phyloP scores from a whole-genome alignment of 1,140 invertebrate species.

The Heterodera schachtii region DNA sequence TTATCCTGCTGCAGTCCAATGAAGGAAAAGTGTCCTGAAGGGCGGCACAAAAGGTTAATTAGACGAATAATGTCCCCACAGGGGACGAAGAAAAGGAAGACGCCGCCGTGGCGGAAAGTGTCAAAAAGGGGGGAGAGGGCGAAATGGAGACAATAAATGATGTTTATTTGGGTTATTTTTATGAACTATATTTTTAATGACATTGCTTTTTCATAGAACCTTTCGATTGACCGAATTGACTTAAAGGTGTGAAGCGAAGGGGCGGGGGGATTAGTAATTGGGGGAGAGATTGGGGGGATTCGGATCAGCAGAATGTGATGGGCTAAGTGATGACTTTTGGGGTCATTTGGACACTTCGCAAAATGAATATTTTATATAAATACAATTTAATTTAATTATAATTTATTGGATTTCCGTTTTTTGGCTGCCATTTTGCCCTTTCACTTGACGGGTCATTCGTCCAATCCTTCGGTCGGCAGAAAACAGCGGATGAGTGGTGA shows the following conservation, averaged over 20 bases:
- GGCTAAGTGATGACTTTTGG: too few relatives aligned
- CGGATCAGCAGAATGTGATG: too few relatives aligned
- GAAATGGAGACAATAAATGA: background rate
- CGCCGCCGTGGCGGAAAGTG: background rate
- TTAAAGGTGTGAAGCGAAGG: background rate
- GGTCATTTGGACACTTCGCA: too few relatives aligned
- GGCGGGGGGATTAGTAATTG: too few relatives aligned
- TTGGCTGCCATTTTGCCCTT: too few relatives aligned
- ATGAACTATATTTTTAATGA: too few relatives aligned
- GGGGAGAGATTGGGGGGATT: too few relatives aligned
- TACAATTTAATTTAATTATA: too few relatives aligned
- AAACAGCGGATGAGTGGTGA: background rate
- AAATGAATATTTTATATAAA: too few relatives aligned
- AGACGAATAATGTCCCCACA: background rate
- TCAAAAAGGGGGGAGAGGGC: background rate
- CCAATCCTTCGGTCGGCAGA: background rate
- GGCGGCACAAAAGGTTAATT: slow-evolving; percentile 15
- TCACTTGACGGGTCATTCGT: background rate
- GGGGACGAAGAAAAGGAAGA: background rate
- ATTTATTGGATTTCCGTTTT: too few relatives aligned
- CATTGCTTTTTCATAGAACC: too few relatives aligned
- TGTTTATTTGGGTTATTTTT: too few relatives aligned
- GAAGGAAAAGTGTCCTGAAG: background rate
- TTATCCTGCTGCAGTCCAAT: background rate
- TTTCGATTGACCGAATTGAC: background rate